Conservation (phyloP, 2,888 invertebrate species). For the Meiosimyza decipiens region DNA sequence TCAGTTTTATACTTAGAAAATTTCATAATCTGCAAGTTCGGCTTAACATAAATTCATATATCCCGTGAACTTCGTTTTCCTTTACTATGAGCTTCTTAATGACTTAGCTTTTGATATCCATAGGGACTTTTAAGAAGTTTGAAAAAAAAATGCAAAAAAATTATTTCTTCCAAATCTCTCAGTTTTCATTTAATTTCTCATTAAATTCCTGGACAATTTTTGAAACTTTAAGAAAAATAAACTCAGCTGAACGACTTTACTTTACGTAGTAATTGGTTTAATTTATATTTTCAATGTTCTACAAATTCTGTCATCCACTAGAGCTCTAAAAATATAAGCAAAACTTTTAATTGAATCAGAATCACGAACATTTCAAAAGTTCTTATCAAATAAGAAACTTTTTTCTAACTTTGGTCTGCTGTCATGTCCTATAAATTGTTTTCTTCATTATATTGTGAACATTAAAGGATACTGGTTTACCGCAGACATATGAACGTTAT, state of each 20-base stretch:
- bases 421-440: conserved; percentile 16
- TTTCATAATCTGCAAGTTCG: too few relatives aligned
- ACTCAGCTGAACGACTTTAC: background rate
- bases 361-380: conserved; percentile 28
- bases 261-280: conserved; percentile 15
- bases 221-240: too few relatives aligned
- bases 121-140: too few relatives aligned
- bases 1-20: too few relatives aligned
- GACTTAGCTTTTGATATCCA: too few relatives aligned
- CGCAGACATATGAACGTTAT: conserved; percentile 2
- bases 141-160: too few relatives aligned
- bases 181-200: too few relatives aligned
- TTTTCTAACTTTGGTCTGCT: background rate
- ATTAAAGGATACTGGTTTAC: conserved; percentile 7
- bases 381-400: conserved; percentile 17
- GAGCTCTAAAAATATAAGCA: conserved; percentile 6
- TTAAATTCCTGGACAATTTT: too few relatives aligned
- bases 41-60: too few relatives aligned
- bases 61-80: too few relatives aligned
- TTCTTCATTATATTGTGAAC: conserved; percentile 17
- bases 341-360: conserved; percentile 32
- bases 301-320: background rate
- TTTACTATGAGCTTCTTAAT: too few relatives aligned
- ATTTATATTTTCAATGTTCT: conserved; percentile 13
- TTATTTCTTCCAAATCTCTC: too few relatives aligned